Conservation (phyloP, 2,888 invertebrate genomes). For the Smittia sp. region DNA sequence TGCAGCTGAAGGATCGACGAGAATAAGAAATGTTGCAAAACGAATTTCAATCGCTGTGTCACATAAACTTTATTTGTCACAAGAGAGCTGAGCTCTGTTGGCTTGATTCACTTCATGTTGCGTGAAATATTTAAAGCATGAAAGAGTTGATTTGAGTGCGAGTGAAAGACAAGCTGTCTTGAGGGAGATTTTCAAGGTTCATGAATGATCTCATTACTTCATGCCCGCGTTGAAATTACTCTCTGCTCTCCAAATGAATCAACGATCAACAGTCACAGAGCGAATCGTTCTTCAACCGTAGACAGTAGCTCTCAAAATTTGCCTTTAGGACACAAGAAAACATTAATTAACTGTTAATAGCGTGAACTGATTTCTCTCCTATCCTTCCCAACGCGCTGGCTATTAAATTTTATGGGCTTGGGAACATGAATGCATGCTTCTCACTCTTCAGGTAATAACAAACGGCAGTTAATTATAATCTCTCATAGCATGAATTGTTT, state of each 20-base stretch:
- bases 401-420: conserved; percentile 2
- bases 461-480: background rate
- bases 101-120: background rate
- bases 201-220: background rate
- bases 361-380: background rate
- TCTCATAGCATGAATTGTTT: background rate
- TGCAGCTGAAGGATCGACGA: background rate
- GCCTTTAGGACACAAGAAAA: background rate
- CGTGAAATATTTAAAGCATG: background rate
- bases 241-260: no score
- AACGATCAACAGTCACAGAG: no score
- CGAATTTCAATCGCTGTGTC: background rate
- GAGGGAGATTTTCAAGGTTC: conserved; percentile 12
- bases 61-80: background rate
- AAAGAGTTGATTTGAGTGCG: background rate
- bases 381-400: background rate
- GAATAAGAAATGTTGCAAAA: background rate
- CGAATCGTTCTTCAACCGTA: no score
- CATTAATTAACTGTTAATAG: conserved; percentile 25
- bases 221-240: background rate
- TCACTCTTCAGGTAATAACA: background rate
- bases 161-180: conserved; percentile 13
- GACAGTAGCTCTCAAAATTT: background rate
- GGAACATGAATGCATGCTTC: background rate
- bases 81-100: background rate